phyloP scores from a whole-genome alignment of 2,888 invertebrate species.

The Lomographa bimaculata region DNA sequence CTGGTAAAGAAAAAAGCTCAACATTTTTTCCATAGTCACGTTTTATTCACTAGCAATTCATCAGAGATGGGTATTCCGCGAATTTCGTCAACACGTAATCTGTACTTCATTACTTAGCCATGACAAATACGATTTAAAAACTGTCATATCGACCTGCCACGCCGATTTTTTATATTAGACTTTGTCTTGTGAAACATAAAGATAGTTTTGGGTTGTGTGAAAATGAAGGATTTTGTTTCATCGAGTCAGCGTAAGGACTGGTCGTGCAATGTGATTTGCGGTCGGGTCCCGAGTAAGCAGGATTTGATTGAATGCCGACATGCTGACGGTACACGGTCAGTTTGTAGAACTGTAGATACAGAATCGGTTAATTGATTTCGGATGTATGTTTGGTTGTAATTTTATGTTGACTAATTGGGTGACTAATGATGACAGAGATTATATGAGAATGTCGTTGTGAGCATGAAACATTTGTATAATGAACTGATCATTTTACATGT shows the following conservation, averaged over 20 bases:
- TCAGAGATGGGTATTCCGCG: slow-evolving; percentile 6
- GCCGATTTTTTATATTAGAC: neutral
- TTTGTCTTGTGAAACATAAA: neutral
- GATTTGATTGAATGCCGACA: slow-evolving; percentile 53
- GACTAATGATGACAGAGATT: slow-evolving; percentile 3
- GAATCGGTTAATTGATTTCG: slow-evolving; percentile 34
- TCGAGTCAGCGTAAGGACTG: slow-evolving; percentile 41
- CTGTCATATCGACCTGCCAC: slow-evolving; percentile 11
- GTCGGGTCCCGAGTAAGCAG: slow-evolving; percentile 48
- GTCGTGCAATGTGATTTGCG: slow-evolving; percentile 48
- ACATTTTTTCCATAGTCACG: slow-evolving; percentile 6
- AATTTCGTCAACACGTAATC: slow-evolving; percentile 13
- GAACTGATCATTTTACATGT: too few species aligned
- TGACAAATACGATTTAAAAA: slow-evolving; percentile 19
- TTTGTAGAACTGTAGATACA: slow-evolving; percentile 36
- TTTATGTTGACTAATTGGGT: slow-evolving; percentile 20
- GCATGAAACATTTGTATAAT: too few species aligned
- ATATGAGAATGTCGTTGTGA: too few species aligned
- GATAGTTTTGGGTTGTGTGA: slow-evolving; percentile 4
- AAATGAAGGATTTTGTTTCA: slow-evolving; percentile 34
- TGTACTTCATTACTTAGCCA: slow-evolving; percentile 22
- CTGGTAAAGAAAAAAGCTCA: too few species aligned
- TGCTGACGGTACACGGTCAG: slow-evolving; percentile 35
- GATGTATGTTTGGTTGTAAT: slow-evolving; percentile 25
- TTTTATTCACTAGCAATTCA: slow-evolving; percentile 6